Base-by-base conservation (phyloP, 2,113 vertebrate species). In the Picathartes gymnocephalus region DNA sequence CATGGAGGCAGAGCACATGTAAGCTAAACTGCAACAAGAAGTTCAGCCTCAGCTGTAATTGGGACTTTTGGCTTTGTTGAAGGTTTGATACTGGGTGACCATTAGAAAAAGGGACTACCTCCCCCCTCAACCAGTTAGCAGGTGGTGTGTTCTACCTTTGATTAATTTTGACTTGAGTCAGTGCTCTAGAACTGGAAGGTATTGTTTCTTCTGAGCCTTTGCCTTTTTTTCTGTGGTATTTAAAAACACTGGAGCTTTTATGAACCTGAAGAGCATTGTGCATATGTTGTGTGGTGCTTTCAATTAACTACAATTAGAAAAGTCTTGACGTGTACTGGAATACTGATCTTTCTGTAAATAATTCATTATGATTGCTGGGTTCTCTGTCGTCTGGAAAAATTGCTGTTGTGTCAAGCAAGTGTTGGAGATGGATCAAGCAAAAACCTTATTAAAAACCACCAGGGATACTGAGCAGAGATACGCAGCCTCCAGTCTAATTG, bases 401-500 rank as follows among this genome's bases (percentile, higher is more conserved):
- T 86, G 81, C 5, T 71, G 37, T 81, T 81, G 64, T 94, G 94
- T 72, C 96, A 91, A 69, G 87, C 48, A 85, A 58, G 39, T 42
- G 44, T 28, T 88, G 73, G 91, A 97, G 92, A 82, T 70, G 50
- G 70, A 94, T 81, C 53, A 78, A 93, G 47, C 21, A 8, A 94
- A 66, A 81, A 42, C 76, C 60, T 88, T 61, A 51, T 45, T 91
- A 86, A 81, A 93, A 96, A 62, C 40, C 50, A 42, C 47, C 15
- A 33, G 85, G 77, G 85, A 65, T 73, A 23, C 66, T 56, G 72
- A 92, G 72, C 44, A 93, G 80, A 87, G 81, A 56, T 65, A 81
- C 4, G 50, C 88, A 96, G 89, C 72, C 88, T 95, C 86, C 74
- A 80, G 74, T 66, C 91, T 97, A 96, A 95, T 84, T 94, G 91